phyloP scores from a whole-genome alignment of 2,797 vertebrate genomes.

The Tolypeutes matacus region DNA sequence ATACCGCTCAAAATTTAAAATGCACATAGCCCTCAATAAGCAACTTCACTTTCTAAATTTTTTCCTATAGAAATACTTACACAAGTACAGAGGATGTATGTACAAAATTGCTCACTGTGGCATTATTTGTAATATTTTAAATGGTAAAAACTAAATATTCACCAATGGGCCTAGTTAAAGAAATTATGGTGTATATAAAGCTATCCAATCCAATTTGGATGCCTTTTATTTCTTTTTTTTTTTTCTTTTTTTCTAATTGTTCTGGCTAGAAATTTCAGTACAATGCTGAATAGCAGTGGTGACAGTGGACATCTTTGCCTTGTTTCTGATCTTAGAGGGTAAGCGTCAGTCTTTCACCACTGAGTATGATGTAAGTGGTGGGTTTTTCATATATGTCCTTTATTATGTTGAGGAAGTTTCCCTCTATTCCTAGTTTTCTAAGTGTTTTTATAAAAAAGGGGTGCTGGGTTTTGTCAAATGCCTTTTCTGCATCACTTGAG shows the following conservation, averaged over 20 bases:
- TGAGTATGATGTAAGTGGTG: not conserved
- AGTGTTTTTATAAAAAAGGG: no score
- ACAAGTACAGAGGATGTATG: constrained; percentile 1
- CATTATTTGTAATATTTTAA: constrained; percentile 55
- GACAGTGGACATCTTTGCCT: not conserved
- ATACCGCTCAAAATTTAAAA: constrained; percentile 31
- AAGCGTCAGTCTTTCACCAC: not conserved
- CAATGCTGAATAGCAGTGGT: not conserved
- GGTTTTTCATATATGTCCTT: no score
- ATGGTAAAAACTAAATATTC: constrained; percentile 46
- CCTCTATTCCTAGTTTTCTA: no score
- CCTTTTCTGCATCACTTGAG: no score
- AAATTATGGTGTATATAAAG: not conserved
- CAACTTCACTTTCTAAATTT: not conserved
- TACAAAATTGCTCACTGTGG: not conserved
- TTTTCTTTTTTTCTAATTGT: not conserved
- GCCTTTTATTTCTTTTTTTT: not conserved
- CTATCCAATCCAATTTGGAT: not conserved
- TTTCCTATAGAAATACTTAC: constrained; percentile 44
- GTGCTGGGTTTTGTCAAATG: no score
- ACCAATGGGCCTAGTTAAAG: constrained; percentile 4
- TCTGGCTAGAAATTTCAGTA: not conserved
- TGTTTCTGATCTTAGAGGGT: not conserved
- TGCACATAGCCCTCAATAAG: not conserved
- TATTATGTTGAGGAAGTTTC: no score